Percentiles rank a stretch among this genome's conserved stretches.
These are phyloP conservation scores for Sarcoramphus papa DNA, from an alignment of 2,797 vertebrate species.

Conservation along the genomic window DNA sequence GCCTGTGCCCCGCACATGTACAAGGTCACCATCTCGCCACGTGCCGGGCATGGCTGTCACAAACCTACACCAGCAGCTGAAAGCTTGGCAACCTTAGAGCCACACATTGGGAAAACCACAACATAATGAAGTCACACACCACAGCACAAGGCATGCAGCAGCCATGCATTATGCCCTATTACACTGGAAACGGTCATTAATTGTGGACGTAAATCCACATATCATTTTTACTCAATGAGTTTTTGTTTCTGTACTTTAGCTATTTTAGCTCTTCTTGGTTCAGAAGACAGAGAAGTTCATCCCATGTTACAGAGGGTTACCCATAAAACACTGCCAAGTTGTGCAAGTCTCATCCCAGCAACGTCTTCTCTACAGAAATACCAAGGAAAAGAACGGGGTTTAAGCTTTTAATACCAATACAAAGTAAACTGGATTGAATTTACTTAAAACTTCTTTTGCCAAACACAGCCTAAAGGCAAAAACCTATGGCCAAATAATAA, in stretches of 20 bases:
- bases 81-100: neutral
- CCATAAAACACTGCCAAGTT: neutral
- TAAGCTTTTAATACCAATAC: neutral
- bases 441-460: neutral
- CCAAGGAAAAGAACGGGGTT: neutral
- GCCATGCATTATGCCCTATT: neutral
- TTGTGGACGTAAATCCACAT: neutral
- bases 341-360: neutral
- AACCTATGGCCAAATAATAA: neutral
- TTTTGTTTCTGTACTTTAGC: neutral
- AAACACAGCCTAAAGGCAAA: neutral
- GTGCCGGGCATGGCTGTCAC: neutral
- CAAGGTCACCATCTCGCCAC: neutral
- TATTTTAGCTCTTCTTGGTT: neutral
- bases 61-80: neutral
- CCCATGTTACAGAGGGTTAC: neutral
- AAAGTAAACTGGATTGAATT: neutral
- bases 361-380: neutral
- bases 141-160: neutral
- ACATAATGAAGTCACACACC: neutral
- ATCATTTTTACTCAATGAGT: neutral
- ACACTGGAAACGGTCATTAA: neutral
- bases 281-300: neutral
- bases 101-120: neutral
- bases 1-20: rapidly evolving